Conservation (phyloP, 2,888 invertebrate species). For the Bursaphelenchus okinawaensis region DNA sequence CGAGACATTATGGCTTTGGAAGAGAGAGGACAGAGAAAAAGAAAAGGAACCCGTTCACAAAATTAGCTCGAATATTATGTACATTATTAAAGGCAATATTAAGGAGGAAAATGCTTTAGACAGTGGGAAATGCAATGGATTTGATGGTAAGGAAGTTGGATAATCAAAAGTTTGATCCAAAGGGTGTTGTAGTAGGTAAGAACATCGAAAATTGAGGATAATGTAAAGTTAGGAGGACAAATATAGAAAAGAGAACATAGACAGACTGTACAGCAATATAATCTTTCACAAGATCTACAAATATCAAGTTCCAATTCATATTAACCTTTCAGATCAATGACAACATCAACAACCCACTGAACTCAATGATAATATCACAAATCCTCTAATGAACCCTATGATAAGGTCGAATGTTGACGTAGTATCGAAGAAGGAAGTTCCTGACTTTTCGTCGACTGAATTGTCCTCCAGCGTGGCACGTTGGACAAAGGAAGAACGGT, state of each 20-base stretch:
- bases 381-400: slow-evolving; percentile 18
- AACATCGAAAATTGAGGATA: too few species aligned
- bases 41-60: too few species aligned
- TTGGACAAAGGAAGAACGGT: slow-evolving; percentile 59
- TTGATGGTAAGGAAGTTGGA: too few species aligned
- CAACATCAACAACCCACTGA: neutral
- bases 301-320: neutral
- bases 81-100: too few species aligned
- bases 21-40: neutral
- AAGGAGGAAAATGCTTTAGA: too few species aligned
- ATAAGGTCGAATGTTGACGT: slow-evolving; percentile 52
- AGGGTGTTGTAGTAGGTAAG: too few species aligned
- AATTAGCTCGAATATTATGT: too few species aligned
- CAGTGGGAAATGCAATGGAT: too few species aligned
- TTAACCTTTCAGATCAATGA: neutral
- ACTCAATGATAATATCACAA: neutral
- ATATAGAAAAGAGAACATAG: neutral
- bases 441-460: slow-evolving; percentile 56
- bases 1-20: neutral
- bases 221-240: too few species aligned
- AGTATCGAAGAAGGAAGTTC: slow-evolving; percentile 56
- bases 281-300: too few species aligned
- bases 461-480: slow-evolving; percentile 55
- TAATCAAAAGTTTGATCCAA: too few species aligned
- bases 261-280: too few species aligned